Base-by-base conservation (phyloP, 2,888 invertebrate genomes). In the Opisthograptis luteolata region DNA sequence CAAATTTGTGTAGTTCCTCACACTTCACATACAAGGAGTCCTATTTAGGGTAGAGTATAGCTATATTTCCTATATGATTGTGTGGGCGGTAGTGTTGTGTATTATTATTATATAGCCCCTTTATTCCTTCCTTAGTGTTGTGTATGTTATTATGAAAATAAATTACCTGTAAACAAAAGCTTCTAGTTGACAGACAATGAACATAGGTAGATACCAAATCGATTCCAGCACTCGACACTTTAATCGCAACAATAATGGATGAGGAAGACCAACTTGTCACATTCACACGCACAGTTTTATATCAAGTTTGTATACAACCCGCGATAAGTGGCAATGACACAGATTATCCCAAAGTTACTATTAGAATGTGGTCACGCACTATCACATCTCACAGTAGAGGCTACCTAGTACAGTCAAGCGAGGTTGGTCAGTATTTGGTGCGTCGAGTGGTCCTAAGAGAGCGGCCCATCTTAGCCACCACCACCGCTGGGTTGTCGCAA, bases 401-500 rank as follows among this genome's bases (percentile, higher is more conserved):
- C 22, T 62, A 61, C 59, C 66, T 55, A 55, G 64, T 66, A 60
- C 43, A 44, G 60, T 60, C 42, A 46, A 43, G 55, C 43, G 51
- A 58, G 63, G 68, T 55, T 65, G 60, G 50, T 50, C 32, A 57
- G 62, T 59, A 64, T 71, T 68, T 70, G 70, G 48, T 49, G 58
- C 52, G 47, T 43, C 31, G 53, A 45, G 36, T 40, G 56, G 55
- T 42, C 55, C 52, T 64, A 64, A 58, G 62, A 69, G 73, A 64
- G 58, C 57, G 62, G 65, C 42, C 43, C 37, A 30, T 37, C 44
- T 44, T 24, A 19, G 42, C 30, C 50, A 10, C 72, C 66, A 70
- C 73, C 73, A 61, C 78, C 69, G 69, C 66, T 50, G 44, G 20
- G 30, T 45, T 62, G 56, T 58, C 34, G 60, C 58, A 65, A 65